phyloP scores from a whole-genome alignment of 2,797 vertebrate species.

The Meda fulgida region DNA sequence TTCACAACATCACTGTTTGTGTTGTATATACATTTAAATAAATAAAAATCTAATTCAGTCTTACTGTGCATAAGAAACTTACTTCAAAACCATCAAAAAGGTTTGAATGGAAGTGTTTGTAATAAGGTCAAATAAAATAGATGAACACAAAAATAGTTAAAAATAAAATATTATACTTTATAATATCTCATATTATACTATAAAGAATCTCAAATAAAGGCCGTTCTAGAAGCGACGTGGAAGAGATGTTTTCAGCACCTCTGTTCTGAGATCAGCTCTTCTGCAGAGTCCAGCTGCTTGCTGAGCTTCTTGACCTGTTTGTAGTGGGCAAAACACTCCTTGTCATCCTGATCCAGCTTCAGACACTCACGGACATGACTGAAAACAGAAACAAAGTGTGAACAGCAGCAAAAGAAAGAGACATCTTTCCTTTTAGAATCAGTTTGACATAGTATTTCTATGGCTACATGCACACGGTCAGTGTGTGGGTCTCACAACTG shows the following conservation, averaged over 20 bases:
- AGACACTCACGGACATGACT: conserved; percentile 85
- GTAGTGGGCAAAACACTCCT: conserved; percentile 85
- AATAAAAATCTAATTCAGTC: too few species aligned
- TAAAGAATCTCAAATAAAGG: not conserved
- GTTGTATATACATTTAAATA: too few species aligned
- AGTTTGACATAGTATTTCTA: not conserved
- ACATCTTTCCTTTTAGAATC: not conserved
- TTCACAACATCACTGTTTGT: not conserved
- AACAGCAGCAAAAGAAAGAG: not conserved
- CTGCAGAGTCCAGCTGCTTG: conserved; percentile 83
- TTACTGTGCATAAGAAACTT: not conserved
- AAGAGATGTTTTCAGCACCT: conserved; percentile 67
- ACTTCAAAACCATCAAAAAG: not conserved
- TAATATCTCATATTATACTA: not conserved
- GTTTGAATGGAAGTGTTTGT: not conserved
- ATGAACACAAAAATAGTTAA: not conserved
- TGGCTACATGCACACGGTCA: not conserved
- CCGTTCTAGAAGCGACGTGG: not conserved
- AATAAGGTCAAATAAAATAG: not conserved
- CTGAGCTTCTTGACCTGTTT: conserved; percentile 87
- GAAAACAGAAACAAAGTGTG: conserved; percentile 11
- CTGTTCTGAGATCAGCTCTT: conserved; percentile 77
- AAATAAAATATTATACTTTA: not conserved
- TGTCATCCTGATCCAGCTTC: conserved; percentile 87
- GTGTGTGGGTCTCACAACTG: not conserved